These are phyloP conservation scores for Phaethornis superciliosus DNA, from an alignment of 2,113 vertebrate species.

Conservation along the genomic window DNA sequence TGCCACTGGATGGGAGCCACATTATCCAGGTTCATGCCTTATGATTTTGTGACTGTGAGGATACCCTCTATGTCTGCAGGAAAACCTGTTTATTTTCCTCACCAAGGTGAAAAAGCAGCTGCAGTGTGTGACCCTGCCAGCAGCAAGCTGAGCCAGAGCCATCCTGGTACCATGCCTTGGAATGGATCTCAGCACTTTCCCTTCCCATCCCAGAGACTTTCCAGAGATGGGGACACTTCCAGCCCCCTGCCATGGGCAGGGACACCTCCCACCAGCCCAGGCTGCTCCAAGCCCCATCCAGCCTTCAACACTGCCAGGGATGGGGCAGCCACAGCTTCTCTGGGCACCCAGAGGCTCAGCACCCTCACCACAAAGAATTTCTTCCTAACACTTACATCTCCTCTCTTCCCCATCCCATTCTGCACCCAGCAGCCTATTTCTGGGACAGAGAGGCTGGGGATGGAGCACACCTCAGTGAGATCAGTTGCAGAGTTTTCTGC, in stretches of 20 bases:
- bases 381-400: too few species aligned
- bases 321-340: too few species aligned
- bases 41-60: neutral
- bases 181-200: neutral
- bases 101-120: neutral
- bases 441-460: neutral
- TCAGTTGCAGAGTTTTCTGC: neutral
- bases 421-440: neutral
- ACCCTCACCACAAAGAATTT: too few species aligned
- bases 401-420: neutral
- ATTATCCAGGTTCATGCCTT: neutral
- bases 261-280: too few species aligned
- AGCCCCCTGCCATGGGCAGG: too few species aligned
- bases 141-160: neutral
- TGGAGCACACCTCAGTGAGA: neutral
- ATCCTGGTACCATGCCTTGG: rapidly evolving
- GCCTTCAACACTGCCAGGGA: too few species aligned
- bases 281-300: too few species aligned
- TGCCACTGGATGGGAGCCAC: rapidly evolving
- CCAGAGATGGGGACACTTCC: neutral
- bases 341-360: too few species aligned
- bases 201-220: neutral
- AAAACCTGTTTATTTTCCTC: neutral
- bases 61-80: neutral
- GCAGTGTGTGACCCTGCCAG: neutral